These are phyloP conservation scores for Tipula confusa DNA, from an alignment of 2,888 invertebrate genomes.

Conservation along the genomic window DNA sequence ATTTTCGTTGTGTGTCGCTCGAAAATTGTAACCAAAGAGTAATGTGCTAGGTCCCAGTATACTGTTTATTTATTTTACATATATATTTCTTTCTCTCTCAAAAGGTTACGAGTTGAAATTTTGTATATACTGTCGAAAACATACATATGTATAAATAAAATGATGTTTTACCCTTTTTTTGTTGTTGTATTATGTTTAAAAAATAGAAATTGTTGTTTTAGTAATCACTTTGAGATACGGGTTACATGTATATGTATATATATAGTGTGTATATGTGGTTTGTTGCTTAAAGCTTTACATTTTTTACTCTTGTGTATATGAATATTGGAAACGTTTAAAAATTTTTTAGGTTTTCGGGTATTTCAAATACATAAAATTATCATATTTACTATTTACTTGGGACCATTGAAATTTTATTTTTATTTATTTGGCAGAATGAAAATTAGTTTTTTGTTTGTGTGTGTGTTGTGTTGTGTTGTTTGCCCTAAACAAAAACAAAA, in stretches of 20 bases:
- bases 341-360: neutral
- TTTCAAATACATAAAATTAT: slow-evolving; percentile 27
- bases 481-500: neutral
- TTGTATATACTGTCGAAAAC: neutral
- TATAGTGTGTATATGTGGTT: neutral
- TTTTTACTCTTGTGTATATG: neutral
- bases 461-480: too few species aligned
- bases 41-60: too few species aligned
- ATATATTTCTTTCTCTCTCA: too few species aligned
- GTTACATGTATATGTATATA: neutral
- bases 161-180: neutral
- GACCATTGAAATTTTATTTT: slow-evolving; percentile 27
- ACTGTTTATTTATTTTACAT: too few species aligned
- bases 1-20: too few species aligned
- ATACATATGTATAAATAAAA: neutral
- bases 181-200: too few species aligned
- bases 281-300: neutral
- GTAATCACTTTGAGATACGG: slow-evolving; percentile 25
- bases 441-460: slow-evolving; percentile 10
- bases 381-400: slow-evolving; percentile 29
- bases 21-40: too few species aligned
- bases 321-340: slow-evolving; percentile 3
- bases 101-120: too few species aligned
- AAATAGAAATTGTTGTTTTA: neutral
- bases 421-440: slow-evolving; percentile 21